Base-by-base conservation (phyloP, 2,113 vertebrate genomes). In the Gymnorhina tibicen region DNA sequence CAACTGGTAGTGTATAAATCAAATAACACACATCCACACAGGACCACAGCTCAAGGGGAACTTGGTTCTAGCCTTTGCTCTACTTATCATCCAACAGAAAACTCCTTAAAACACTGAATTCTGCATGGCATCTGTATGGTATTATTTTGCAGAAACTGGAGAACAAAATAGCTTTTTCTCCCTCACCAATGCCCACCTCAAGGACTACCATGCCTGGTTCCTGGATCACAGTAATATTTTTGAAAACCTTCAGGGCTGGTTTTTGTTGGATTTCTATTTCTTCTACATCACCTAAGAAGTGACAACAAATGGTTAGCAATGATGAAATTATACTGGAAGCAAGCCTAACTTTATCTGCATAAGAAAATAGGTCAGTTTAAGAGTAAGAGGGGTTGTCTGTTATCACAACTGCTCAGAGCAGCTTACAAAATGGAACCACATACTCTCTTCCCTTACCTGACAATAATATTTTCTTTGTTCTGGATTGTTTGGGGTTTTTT, bases 251-350 rank as follows among this genome's bases (percentile, higher is more conserved):
- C 95, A 99, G 68, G 33, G 99, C 99, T 76, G 99, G 98, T 85
- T 99, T 99, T 90, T 99, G 99, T 6, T 98, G 97, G 56, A 98
- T 97, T 95, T 99, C 99, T 96, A 99, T 97, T 98, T 99, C 99
- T 98, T 99, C 99, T 81, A 99, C 99, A 60, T 99, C 99, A 89
- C 99, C 99, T 99, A 91, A 83, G 95, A 94, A 87, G 86, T 56
- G 41, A 58, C 22, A 93, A 67, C 15, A 81, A 93, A 60, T 23
- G 17, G 66, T 82, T 64, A 72, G 20, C 50, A 95, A 91, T 32
- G 30, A 32, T 23, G 17, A 69, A 95, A 85, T 47, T 22, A 58
- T 4, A 91, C 10, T 53, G 62, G 39, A 60, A 89, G 32, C 28
- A 79, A 64, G 21, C 87, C 16, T 28, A 79, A 55, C 39, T 37